Evolutionary conservation across 1,140 invertebrate genomes (phyloP).

Genomic region (Drosophila mayri): DNA sequence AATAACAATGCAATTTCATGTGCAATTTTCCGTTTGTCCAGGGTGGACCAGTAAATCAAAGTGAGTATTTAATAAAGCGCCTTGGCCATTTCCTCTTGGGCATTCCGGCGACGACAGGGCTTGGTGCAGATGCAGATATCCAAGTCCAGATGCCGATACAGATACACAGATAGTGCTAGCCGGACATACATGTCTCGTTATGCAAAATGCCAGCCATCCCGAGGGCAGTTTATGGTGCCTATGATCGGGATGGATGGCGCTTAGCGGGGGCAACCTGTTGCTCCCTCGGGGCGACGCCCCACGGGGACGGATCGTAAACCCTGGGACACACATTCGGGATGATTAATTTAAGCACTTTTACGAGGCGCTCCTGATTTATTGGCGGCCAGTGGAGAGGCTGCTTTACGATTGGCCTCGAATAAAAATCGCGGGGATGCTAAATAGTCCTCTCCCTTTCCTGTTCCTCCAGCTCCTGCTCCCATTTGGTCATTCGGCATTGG

Average conservation of each 20-base stretch:
- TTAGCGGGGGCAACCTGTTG: slow-evolving; percentile 69
- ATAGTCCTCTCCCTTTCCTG: slow-evolving; percentile 1
- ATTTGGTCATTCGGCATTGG: slow-evolving; percentile 16
- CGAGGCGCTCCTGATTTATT: slow-evolving; percentile 83
- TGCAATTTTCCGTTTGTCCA: slow-evolving; percentile 65
- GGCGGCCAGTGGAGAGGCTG: slow-evolving; percentile 47
- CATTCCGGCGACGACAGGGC: slow-evolving; percentile 39
- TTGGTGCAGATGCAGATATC: slow-evolving; percentile 18
- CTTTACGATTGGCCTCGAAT: slow-evolving; percentile 67
- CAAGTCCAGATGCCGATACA: slow-evolving; percentile 19
- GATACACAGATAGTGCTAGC: slow-evolving; percentile 24
- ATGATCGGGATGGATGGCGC: slow-evolving; percentile 50
- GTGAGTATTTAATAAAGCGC: slow-evolving; percentile 51
- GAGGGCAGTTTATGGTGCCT: slow-evolving; percentile 58
- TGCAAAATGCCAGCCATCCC: slow-evolving; percentile 68
- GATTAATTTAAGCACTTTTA: slow-evolving; percentile 85
- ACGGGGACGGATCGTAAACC: slow-evolving; percentile 68
- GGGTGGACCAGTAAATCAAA: slow-evolving; percentile 29
- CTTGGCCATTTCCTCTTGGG: slow-evolving; percentile 29
- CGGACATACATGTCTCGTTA: slow-evolving; percentile 67
- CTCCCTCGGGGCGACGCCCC: slow-evolving; percentile 50
- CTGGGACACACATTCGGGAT: slow-evolving; percentile 77
- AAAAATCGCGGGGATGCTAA: slow-evolving; percentile 28
- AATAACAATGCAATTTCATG: slow-evolving; percentile 84
- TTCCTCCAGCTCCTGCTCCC: background rate